phyloP scores from a whole-genome alignment of 2,797 vertebrate genomes.

The Botia kubotai region DNA sequence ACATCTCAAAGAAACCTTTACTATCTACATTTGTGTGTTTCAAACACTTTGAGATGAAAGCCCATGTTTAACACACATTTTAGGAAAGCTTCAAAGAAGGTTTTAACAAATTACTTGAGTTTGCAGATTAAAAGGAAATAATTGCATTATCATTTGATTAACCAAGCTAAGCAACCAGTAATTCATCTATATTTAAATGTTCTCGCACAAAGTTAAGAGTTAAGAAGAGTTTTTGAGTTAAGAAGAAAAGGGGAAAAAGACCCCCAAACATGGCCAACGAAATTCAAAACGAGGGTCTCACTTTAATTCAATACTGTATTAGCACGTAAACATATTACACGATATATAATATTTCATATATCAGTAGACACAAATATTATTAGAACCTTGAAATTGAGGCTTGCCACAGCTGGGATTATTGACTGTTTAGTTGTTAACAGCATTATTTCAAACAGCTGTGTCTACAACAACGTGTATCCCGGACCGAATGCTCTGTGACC shows the following conservation, averaged over 20 bases:
- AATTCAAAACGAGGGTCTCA: conserved; percentile 30
- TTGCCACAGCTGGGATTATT: conserved; percentile 77
- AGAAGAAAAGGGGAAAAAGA: conserved; percentile 66
- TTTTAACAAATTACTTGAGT: conserved; percentile 73
- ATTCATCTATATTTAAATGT: conserved; percentile 58
- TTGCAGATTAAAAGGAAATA: conserved; percentile 71
- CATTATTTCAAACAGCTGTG: conserved; percentile 67
- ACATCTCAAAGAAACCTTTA: conserved; percentile 69
- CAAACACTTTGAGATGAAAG: conserved; percentile 76
- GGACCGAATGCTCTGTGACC: conserved; percentile 33
- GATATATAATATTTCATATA: conserved; percentile 70
- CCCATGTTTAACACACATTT: conserved; percentile 67
- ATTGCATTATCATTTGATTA: conserved; percentile 78
- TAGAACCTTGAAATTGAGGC: conserved; percentile 79
- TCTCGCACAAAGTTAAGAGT: too few relatives aligned
- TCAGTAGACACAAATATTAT: conserved; percentile 75
- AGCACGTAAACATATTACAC: conserved; percentile 78
- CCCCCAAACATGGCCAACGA: conserved; percentile 1
- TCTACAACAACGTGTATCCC: conserved; percentile 60
- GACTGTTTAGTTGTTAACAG: conserved; percentile 75
- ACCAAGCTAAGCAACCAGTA: conserved; percentile 71
- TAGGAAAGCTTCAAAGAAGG: conserved; percentile 69
- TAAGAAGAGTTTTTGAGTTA: conserved; percentile 74
- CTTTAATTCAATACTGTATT: conserved; percentile 66
- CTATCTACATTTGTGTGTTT: conserved; percentile 62